A percentile compares a stretch with the other conserved stretches of the same genome.
phyloP scores from a whole-genome alignment of 2,888 invertebrate species.

The Shargacucullia verbasci region DNA sequence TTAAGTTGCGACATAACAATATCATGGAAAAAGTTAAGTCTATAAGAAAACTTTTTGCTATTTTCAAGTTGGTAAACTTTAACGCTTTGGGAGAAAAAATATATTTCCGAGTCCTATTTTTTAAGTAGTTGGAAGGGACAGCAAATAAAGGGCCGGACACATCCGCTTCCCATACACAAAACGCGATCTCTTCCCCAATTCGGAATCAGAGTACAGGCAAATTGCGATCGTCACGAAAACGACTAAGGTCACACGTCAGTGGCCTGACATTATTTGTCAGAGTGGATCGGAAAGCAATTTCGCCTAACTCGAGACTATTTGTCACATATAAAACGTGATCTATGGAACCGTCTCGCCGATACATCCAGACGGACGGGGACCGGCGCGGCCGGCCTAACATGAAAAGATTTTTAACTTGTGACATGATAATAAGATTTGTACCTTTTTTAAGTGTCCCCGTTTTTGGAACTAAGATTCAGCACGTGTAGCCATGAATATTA shows the following conservation, averaged over 20 bases:
- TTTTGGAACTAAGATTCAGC: conserved; percentile 28
- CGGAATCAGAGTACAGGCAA: conserved; percentile 74
- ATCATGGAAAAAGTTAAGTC: conserved; percentile 59
- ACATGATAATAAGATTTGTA: conserved; percentile 57
- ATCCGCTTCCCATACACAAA: conserved; percentile 72
- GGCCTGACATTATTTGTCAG: conserved; percentile 86
- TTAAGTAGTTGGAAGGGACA: conserved; percentile 67
- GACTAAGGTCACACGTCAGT: conserved; percentile 82
- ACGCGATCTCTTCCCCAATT: conserved; percentile 67
- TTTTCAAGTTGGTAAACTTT: conserved; percentile 59
- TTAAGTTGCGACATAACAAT: conserved; percentile 60
- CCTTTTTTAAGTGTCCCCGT: conserved; percentile 32
- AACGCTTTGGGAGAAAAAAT: conserved; percentile 57
- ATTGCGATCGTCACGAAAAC: conserved; percentile 82
- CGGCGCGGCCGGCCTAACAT: conserved; percentile 55
- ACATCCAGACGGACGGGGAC: conserved; percentile 61
- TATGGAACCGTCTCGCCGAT: conserved; percentile 74
- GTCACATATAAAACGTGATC: conserved; percentile 87
- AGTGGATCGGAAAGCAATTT: conserved; percentile 88
- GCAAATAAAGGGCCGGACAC: conserved; percentile 72
- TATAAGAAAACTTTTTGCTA: conserved; percentile 58
- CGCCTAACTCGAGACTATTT: conserved; percentile 86
- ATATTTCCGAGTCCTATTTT: conserved; percentile 63
- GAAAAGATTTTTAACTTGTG: conserved; percentile 61
- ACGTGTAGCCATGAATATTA: conserved; percentile 7